Evolutionary conservation across 2,888 invertebrate species (phyloP).

Genomic region (Chloromyia formosa): DNA sequence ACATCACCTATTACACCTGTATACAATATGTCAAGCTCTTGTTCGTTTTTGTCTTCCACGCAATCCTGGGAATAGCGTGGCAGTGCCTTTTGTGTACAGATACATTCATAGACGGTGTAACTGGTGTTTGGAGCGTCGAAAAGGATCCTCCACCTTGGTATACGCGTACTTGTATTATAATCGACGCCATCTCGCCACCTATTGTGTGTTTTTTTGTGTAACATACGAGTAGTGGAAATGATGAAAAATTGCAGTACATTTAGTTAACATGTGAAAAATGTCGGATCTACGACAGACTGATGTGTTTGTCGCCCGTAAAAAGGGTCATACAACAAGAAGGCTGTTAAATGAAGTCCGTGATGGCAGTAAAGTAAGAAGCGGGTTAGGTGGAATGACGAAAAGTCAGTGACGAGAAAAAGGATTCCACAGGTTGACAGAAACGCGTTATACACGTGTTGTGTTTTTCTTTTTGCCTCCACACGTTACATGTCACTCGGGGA

Average conservation of each 20-base stretch:
- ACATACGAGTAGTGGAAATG: constrained; percentile 3
- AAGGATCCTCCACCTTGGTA: background rate
- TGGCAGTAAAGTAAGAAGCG: background rate
- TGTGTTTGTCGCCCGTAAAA: background rate
- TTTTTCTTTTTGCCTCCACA: too few species aligned
- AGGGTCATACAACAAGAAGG: background rate
- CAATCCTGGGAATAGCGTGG: background rate
- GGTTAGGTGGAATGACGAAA: too few species aligned
- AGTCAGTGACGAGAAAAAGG: background rate
- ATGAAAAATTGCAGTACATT: constrained; percentile 21
- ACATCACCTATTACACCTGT: constrained; percentile 10
- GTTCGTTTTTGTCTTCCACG: background rate
- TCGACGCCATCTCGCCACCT: background rate
- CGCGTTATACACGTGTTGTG: too few species aligned
- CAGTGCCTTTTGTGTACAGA: background rate
- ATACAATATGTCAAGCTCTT: constrained; percentile 7
- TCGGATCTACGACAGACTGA: background rate
- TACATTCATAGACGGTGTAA: background rate
- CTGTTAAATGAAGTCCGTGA: background rate
- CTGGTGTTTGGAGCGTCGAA: background rate
- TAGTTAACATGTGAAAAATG: constrained; percentile 24
- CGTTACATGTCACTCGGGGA: too few species aligned
- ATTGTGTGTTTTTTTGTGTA: background rate
- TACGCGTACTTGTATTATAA: background rate
- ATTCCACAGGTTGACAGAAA: constrained; percentile 1